These are phyloP conservation scores for Metellina segmentata DNA, from an alignment of 2,888 invertebrate species.

Conservation along the genomic window DNA sequence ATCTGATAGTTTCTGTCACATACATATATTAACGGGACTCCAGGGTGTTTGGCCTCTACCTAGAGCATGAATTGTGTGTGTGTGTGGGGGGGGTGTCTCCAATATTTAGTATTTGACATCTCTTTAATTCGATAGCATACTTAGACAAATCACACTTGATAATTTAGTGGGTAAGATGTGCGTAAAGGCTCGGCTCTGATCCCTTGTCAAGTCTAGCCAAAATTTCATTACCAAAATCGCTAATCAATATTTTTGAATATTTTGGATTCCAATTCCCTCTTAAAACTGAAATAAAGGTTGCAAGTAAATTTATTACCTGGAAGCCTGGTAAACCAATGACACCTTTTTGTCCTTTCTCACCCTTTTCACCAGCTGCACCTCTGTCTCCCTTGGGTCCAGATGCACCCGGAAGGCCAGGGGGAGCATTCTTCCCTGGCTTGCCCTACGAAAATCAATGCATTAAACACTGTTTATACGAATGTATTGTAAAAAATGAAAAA, in stretches of 20 bases:
- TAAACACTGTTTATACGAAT: background rate
- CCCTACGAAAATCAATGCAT: conserved; percentile 36
- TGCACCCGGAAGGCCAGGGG: conserved; percentile 69
- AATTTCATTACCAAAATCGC: background rate
- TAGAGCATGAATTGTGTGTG: too few relatives aligned
- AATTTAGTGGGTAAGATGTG: too few relatives aligned
- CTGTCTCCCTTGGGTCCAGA: conserved; percentile 90
- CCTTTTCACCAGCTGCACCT: conserved; percentile 93
- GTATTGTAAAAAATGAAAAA: too few relatives aligned
- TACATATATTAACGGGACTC: too few relatives aligned
- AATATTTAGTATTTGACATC: too few relatives aligned
- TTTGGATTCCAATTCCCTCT: background rate
- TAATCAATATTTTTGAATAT: background rate
- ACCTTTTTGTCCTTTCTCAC: conserved; percentile 88
- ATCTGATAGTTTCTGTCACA: too few relatives aligned
- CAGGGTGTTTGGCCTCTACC: too few relatives aligned
- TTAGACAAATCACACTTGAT: too few relatives aligned
- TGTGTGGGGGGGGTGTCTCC: too few relatives aligned
- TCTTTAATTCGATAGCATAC: too few relatives aligned
- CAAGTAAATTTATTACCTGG: conserved; percentile 85
- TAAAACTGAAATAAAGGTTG: background rate
- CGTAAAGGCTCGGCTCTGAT: too few relatives aligned
- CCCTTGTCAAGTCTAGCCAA: too few relatives aligned
- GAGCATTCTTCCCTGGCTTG: conserved; percentile 70
- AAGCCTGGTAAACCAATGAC: conserved; percentile 95